These are phyloP conservation scores for Percopsis transmontana DNA, from an alignment of 2,113 vertebrate genomes.

Conservation along the genomic window DNA sequence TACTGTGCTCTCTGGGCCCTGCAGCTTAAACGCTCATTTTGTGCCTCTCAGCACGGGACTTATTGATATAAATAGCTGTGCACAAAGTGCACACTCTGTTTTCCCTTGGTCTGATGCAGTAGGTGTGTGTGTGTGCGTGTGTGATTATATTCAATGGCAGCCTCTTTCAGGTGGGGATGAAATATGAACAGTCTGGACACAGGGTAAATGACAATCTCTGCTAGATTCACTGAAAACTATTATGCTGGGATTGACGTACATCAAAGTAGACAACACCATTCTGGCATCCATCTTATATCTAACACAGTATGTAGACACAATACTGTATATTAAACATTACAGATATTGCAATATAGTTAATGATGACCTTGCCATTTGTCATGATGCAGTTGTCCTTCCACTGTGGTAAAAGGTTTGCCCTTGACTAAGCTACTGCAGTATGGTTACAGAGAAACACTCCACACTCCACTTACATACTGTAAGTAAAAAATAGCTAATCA, in stretches of 20 bases:
- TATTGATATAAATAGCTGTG: slow-evolving; percentile 87
- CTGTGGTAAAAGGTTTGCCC: slow-evolving; percentile 54
- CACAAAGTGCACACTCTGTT: slow-evolving; percentile 85
- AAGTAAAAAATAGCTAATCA: not conserved
- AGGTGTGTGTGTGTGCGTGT: slow-evolving; percentile 60
- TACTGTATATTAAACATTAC: slow-evolving; percentile 61
- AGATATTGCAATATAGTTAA: slow-evolving; percentile 71
- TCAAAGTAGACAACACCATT: slow-evolving; percentile 69
- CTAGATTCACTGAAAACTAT: slow-evolving; percentile 78
- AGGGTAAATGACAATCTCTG: slow-evolving; percentile 80
- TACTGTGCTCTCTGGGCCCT: slow-evolving; percentile 79
- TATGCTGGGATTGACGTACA: slow-evolving; percentile 68
- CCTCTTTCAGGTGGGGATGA: slow-evolving; percentile 78
- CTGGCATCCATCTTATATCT: slow-evolving; percentile 66
- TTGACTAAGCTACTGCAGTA: slow-evolving; percentile 54
- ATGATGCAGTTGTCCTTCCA: slow-evolving; percentile 71
- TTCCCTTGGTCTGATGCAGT: slow-evolving; percentile 78
- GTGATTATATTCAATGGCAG: slow-evolving; percentile 77
- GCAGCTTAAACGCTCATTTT: slow-evolving; percentile 85
- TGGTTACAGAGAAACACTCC: slow-evolving; percentile 42
- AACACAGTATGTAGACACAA: slow-evolving; percentile 74
- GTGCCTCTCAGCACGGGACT: slow-evolving; percentile 86
- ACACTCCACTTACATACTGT: not conserved
- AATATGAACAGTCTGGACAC: slow-evolving; percentile 80
- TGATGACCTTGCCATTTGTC: slow-evolving; percentile 77